Evolutionary conservation across 2,797 vertebrate species (phyloP).

Genomic region (Tokudaia tokunoshimensis): DNA sequence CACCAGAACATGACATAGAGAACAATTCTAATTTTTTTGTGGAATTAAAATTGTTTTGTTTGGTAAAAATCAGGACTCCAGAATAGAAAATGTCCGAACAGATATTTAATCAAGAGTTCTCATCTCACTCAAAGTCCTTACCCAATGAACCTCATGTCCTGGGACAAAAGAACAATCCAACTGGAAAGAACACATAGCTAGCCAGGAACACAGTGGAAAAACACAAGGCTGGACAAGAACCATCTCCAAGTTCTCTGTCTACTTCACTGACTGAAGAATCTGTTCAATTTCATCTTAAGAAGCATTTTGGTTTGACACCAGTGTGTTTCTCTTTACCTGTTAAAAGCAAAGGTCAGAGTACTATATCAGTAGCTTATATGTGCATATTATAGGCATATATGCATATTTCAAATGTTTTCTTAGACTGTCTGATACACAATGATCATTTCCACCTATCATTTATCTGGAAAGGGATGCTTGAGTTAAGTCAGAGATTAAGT

Average conservation of each 20-base stretch:
- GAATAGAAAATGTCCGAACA: slow-evolving; percentile 46
- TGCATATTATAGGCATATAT: neutral
- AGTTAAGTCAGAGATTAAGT: slow-evolving; percentile 56
- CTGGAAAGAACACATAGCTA: slow-evolving; percentile 44
- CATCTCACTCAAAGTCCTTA: slow-evolving; percentile 57
- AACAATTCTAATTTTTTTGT: neutral
- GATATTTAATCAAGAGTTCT: slow-evolving; percentile 65
- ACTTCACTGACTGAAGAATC: slow-evolving; percentile 33
- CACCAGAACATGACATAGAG: neutral
- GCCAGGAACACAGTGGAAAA: slow-evolving; percentile 74
- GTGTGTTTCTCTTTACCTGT: neutral
- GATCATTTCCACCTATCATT: slow-evolving; percentile 43
- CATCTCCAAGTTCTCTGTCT: slow-evolving; percentile 47
- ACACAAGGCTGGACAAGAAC: slow-evolving; percentile 59
- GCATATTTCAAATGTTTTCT: slow-evolving; percentile 31
- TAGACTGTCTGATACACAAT: neutral
- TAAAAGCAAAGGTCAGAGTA: neutral
- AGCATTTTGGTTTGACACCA: slow-evolving; percentile 31
- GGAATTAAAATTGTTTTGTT: slow-evolving; percentile 25
- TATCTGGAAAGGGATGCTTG: slow-evolving; percentile 51
- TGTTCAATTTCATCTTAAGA: slow-evolving; percentile 40
- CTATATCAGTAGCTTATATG: neutral
- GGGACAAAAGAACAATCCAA: slow-evolving; percentile 43
- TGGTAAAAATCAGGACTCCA: slow-evolving; percentile 33
- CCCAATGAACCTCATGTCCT: slow-evolving; percentile 48